phyloP scores from a whole-genome alignment of 2,797 vertebrate species.

The Centropyge bicolor region DNA sequence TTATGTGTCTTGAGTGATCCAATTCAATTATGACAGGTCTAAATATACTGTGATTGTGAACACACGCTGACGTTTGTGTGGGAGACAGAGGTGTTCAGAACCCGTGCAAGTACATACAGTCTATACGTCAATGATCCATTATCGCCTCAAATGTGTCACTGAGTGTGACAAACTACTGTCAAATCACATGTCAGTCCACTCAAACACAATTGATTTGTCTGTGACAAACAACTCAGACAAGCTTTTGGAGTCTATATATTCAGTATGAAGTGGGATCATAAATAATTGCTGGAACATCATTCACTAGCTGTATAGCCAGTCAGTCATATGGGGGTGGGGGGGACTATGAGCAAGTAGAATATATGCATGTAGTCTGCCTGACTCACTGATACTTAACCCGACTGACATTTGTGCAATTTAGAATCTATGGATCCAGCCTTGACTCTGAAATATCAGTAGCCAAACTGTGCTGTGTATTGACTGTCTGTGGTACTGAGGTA shows the following conservation, averaged over 20 bases:
- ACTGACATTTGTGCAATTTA: too few species aligned
- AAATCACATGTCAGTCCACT: neutral
- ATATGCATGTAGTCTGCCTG: too few species aligned
- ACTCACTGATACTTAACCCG: too few species aligned
- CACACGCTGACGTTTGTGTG: neutral
- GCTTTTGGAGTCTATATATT: neutral
- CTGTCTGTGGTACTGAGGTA: too few species aligned
- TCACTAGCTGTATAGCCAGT: neutral
- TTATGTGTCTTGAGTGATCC: neutral
- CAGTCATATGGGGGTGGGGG: too few species aligned
- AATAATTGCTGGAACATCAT: neutral
- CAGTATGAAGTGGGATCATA: neutral
- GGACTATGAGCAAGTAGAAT: too few species aligned
- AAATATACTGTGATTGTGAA: conserved; percentile 8
- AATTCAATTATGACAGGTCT: neutral
- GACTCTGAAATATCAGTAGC: too few species aligned
- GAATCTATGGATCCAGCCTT: too few species aligned
- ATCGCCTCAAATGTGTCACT: conserved; percentile 25
- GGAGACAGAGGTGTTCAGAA: neutral
- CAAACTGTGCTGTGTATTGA: too few species aligned
- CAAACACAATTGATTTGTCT: neutral
- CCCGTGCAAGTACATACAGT: neutral
- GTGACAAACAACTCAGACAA: neutral
- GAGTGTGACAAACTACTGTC: neutral
- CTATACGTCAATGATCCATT: conserved; percentile 14